Evolutionary conservation across 2,888 invertebrate species (phyloP).

Genomic region (Pandemis heparana): DNA sequence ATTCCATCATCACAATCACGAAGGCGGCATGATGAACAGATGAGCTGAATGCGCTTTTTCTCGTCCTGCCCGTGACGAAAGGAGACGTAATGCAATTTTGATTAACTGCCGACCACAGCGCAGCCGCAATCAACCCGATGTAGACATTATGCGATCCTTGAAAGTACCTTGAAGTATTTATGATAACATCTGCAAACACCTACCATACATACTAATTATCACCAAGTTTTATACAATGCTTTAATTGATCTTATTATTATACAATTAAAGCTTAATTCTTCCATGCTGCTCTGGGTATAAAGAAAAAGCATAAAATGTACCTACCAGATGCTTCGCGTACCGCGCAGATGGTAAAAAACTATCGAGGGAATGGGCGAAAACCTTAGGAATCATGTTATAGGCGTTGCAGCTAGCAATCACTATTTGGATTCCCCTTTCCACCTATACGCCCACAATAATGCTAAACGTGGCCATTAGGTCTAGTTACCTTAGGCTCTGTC

Average conservation of each 20-base stretch:
- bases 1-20: conserved; percentile 69
- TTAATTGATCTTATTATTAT: background rate
- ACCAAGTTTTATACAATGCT: conserved; percentile 4
- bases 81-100: conserved; percentile 74
- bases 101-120: conserved; percentile 69
- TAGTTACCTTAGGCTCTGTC: too few relatives aligned
- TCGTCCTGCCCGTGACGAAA: conserved; percentile 70
- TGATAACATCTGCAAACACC: conserved; percentile 36
- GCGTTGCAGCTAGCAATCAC: too few relatives aligned
- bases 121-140: conserved; percentile 64
- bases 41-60: conserved; percentile 62
- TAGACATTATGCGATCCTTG: conserved; percentile 68
- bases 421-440: too few relatives aligned
- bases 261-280: too few relatives aligned
- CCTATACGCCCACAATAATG: too few relatives aligned
- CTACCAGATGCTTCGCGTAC: too few relatives aligned
- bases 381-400: too few relatives aligned
- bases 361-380: too few relatives aligned
- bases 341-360: too few relatives aligned
- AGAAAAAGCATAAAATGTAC: too few relatives aligned
- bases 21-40: conserved; percentile 60
- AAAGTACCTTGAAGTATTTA: conserved; percentile 33
- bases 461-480: too few relatives aligned
- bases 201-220: conserved; percentile 27
- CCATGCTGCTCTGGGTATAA: too few relatives aligned